phyloP scores from a whole-genome alignment of 2,113 vertebrate genomes.

The Nipponia nippon region DNA sequence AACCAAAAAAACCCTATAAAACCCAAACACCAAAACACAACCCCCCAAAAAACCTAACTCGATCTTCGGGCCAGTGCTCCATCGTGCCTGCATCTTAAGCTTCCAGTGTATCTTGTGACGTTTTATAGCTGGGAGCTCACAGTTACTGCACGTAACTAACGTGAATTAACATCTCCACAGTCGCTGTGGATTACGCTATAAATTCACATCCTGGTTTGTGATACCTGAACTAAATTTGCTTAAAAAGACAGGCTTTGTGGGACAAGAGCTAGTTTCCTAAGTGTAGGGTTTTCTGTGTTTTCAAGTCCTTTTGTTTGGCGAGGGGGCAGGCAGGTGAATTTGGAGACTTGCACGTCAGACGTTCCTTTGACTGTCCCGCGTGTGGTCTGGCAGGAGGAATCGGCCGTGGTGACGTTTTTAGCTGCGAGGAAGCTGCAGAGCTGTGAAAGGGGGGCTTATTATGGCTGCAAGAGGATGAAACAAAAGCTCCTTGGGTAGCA shows the following conservation, averaged over 20 bases:
- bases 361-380: not conserved
- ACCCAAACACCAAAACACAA: not conserved
- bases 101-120: not conserved
- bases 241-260: not conserved
- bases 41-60: not conserved
- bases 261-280: not conserved
- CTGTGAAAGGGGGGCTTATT: not conserved
- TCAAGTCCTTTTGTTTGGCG: not conserved
- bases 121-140: not conserved
- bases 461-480: not conserved
- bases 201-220: not conserved
- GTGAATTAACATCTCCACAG: not conserved
- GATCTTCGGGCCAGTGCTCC: not conserved
- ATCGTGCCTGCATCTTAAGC: not conserved
- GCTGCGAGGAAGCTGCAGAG: not conserved
- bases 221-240: not conserved
- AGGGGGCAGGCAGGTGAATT: not conserved
- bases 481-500: not conserved
- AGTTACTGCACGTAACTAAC: fast-evolving
- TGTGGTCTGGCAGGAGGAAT: fast-evolving
- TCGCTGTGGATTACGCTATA: not conserved
- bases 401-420: not conserved
- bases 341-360: not conserved
- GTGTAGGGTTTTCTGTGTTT: not conserved
- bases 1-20: not conserved